These are phyloP conservation scores for Rhyzopertha dominica DNA, from an alignment of 1,140 invertebrate species.

Conservation along the genomic window DNA sequence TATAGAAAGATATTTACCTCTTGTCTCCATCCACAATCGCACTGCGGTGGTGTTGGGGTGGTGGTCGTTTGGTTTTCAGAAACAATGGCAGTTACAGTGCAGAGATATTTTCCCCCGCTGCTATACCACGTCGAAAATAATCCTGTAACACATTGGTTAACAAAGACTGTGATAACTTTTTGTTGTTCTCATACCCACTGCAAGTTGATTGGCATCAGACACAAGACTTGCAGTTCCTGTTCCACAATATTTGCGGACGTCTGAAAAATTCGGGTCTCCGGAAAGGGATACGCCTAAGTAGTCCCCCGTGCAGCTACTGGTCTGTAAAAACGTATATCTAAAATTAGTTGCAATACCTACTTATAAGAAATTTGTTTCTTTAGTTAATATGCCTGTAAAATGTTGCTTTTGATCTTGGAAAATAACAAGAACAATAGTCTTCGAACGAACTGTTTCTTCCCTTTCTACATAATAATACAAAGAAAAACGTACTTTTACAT, in stretches of 20 bases:
- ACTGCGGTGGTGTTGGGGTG: constrained; percentile 31
- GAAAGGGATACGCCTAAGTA: constrained; percentile 47
- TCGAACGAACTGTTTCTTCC: no score
- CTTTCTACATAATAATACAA: no score
- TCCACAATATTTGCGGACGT: constrained; percentile 53
- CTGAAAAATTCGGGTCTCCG: constrained; percentile 45
- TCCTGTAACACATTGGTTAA: constrained; percentile 32
- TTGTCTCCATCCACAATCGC: constrained; percentile 55
- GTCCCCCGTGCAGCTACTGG: constrained; percentile 47
- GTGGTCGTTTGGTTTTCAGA: constrained; percentile 10
- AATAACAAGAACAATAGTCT: constrained; percentile 15
- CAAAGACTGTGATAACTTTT: not conserved
- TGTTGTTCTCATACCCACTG: constrained; percentile 39
- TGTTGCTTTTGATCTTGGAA: constrained; percentile 1
- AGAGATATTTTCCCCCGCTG: constrained; percentile 49
- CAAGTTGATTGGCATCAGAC: constrained; percentile 46
- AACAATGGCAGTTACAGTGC: constrained; percentile 43
- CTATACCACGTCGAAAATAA: constrained; percentile 40
- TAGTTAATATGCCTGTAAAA: no score
- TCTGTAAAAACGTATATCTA: no score
- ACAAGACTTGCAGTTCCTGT: constrained; percentile 42
- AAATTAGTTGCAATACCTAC: no score
- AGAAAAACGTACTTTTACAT: no score
- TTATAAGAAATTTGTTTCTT: no score
- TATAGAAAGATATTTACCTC: no score